phyloP scores from a whole-genome alignment of 2,113 vertebrate species.

The Tragelaphus imberbis region DNA sequence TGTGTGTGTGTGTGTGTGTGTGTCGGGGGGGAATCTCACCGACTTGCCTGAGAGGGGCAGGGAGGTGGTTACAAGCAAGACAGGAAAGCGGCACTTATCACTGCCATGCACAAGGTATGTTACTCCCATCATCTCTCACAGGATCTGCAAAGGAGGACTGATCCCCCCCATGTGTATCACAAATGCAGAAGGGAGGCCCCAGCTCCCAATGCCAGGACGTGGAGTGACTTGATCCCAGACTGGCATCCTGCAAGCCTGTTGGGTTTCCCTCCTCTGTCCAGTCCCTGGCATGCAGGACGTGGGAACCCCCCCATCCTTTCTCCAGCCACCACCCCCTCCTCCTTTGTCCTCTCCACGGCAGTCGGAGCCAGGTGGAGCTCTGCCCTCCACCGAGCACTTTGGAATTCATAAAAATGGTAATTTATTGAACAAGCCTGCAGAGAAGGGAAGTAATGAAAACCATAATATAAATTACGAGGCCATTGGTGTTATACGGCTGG shows the following conservation, averaged over 20 bases:
- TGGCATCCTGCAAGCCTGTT: not conserved
- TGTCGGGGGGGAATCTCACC: too few species aligned
- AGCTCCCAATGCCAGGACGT: not conserved
- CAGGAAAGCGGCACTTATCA: not conserved
- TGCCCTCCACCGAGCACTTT: slow-evolving; percentile 61
- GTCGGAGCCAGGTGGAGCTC: slow-evolving; percentile 45
- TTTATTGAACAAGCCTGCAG: slow-evolving; percentile 76
- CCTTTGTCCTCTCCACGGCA: not conserved
- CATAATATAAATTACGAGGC: slow-evolving; percentile 70
- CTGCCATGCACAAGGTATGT: fast-evolving
- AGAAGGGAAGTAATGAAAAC: slow-evolving; percentile 76
- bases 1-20: too few species aligned
- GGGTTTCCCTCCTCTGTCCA: too few species aligned
- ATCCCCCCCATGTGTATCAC: not conserved
- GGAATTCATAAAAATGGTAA: slow-evolving; percentile 79
- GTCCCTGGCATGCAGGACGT: too few species aligned
- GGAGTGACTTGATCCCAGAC: not conserved
- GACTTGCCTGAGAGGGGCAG: not conserved
- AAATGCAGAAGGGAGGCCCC: not conserved
- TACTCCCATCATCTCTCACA: not conserved
- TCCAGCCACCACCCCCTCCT: not conserved
- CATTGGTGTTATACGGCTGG: slow-evolving; percentile 24
- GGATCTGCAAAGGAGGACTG: not conserved
- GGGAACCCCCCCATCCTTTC: not conserved
- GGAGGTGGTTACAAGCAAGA: not conserved